A percentile compares a stretch with the other conserved stretches of the same genome.
phyloP scores from a whole-genome alignment of 2,797 vertebrate genomes.

The Enteromius anoplus region DNA sequence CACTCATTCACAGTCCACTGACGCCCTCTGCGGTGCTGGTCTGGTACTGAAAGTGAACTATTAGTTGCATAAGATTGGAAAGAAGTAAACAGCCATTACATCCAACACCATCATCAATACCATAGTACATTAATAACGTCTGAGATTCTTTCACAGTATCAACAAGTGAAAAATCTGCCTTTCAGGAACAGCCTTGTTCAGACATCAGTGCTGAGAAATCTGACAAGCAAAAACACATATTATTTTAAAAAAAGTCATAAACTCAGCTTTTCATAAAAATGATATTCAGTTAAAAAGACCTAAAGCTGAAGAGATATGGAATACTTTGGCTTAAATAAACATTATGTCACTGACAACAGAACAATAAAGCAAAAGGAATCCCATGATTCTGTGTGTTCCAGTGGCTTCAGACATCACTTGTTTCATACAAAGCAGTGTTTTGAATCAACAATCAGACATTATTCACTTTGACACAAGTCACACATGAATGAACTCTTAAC shows the following conservation, averaged over 20 bases:
- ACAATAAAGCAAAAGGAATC: conserved; percentile 11
- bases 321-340: conserved; percentile 70
- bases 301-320: conserved; percentile 36
- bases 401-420: not conserved
- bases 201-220: conserved; percentile 5
- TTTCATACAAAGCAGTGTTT: not conserved
- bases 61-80: conserved; percentile 59
- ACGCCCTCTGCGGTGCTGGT: conserved; percentile 63
- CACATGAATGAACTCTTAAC: not conserved
- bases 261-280: conserved; percentile 25
- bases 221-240: conserved; percentile 25
- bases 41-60: conserved; percentile 67
- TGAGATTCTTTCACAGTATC: conserved; percentile 33
- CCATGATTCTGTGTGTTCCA: not conserved
- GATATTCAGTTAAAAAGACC: conserved; percentile 31
- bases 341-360: conserved; percentile 15
- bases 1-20: conserved; percentile 52
- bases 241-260: conserved; percentile 26
- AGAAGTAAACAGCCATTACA: conserved; percentile 42
- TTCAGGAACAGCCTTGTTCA: not conserved
- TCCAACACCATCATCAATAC: conserved; percentile 36
- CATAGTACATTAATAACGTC: conserved; percentile 24
- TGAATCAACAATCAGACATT: not conserved
- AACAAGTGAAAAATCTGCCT: conserved; percentile 3
- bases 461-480: not conserved